Evolutionary conservation across 2,113 vertebrate species (phyloP), one percentile per base, ranked within the genome.

Genomic region (Ovibos moschatus): DNA sequence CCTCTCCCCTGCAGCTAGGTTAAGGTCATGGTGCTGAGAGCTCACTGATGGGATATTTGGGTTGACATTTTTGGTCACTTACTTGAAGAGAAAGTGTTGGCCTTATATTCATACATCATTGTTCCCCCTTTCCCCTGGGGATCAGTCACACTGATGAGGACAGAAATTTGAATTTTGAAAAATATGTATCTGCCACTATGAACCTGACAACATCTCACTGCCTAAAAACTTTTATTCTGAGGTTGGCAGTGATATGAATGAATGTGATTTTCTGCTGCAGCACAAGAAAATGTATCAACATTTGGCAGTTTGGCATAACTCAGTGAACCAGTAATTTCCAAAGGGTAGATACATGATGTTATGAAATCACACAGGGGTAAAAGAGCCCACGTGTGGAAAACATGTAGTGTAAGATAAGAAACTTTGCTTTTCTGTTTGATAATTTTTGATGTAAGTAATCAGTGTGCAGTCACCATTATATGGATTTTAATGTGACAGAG

Each of bases 141-240:
- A 30, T 92, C 30, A 30, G 4, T 17, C 13, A 16, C 0, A 60
- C 25, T 2, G 36, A 74, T n/a, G 4, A 55, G 9, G 21, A 78
- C 28, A 97, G 67, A 33, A 88, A 64, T 85, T 64, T 93, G 40
- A 62, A 84, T 93, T 96, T 95, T 85, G 33, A 25, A 62, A 88
- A 95, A 53, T 74, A 91, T 14, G 12, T 57, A 27, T 60, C 25
- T 92, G 47, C 30, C 16, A n/a, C 27, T 45, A 43, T 74, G 85
- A 96, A 95, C 36, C 76, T 93, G n/a, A 27, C 7, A 88, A 33
- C 4, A 43, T 58, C n/a, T 33, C 7, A 64, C 2, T 91, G 27
- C 14, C 51, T 82, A 25, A 36, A 94, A 92, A 27, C 27, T 21
- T 43, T 95, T 76, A 25, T 85, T 45, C 53, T 71, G 81, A 90